Percentiles rank a stretch among this genome's conserved stretches.
Evolutionary conservation across 2,888 invertebrate species (phyloP).

Genomic region (Cryptus armator): DNA sequence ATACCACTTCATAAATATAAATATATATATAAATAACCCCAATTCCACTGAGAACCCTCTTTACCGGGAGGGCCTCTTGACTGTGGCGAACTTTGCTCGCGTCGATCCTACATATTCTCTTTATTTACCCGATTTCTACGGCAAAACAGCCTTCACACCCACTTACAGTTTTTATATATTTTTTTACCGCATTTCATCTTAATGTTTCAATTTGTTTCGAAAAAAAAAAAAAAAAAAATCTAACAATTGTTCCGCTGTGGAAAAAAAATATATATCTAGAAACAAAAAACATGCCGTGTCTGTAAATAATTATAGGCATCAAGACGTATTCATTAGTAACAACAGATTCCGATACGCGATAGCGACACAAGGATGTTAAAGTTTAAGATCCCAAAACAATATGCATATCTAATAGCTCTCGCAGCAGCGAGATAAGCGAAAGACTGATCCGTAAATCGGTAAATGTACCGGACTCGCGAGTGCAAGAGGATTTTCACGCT

Average conservation of each 20-base stretch:
- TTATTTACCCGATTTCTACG: too few species aligned
- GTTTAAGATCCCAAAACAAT: background rate
- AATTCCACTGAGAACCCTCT: background rate
- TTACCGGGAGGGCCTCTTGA: too few species aligned
- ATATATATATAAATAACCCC: background rate
- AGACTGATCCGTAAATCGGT: constrained; percentile 19
- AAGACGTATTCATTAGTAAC: background rate
- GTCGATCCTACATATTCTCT: too few species aligned
- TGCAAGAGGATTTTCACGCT: constrained; percentile 58
- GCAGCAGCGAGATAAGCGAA: background rate
- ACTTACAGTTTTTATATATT: too few species aligned
- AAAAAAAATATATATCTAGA: too few species aligned
- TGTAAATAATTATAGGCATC: background rate
- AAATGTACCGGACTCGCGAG: background rate
- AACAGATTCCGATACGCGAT: background rate
- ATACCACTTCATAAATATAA: background rate
- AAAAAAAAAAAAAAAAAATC: too few species aligned
- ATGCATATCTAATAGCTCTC: constrained; percentile 15
- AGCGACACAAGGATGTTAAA: constrained; percentile 5
- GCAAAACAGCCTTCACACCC: too few species aligned
- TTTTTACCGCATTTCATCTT: too few species aligned
- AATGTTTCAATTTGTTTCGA: too few species aligned
- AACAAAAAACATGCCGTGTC: background rate
- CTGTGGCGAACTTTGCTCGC: too few species aligned
- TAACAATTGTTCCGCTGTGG: too few species aligned